Base-by-base conservation (phyloP, 2,888 invertebrate species). In the Drosophila infuscata region DNA sequence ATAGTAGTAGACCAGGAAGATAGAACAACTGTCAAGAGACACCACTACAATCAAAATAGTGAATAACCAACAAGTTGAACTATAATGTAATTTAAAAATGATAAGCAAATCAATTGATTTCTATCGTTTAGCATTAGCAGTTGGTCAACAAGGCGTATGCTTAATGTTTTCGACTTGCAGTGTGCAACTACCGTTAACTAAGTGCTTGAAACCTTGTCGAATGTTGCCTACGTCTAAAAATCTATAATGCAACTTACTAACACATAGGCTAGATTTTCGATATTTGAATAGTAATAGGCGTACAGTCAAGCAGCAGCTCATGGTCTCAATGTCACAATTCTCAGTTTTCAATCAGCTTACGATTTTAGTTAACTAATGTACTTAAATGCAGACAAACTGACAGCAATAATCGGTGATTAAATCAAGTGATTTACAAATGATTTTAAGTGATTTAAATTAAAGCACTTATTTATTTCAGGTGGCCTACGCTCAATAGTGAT, bases 101-200 rank as follows among this genome's bases (percentile, higher is more conserved):
- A 43, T 36, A 30, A 57, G 20, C 9, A 60, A 49, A 25, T 25
- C 33, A 41, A 12, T 41, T n/a, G 8, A 38, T 9, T 63, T 53
- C 32, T 32, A 36, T 36, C 3, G 46, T 20, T 49, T 15, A 9
- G 5, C 36, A 30, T n/a, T 30, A 20, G 30, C 48, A 35, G 30
- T 48, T 30, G 61, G 30, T 11, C 54, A 62, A 65, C 70, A 52
- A 53, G 70, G 67, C 79, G 74, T 82, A 74, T 79, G 67, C 52
- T 53, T 65, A 53, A 74, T 67, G 35, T 65, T 46, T 43, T 8
- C 6, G 29, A 56, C 35, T 66, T 46, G 52, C 60, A 72, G 38
- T 64, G 64, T 29, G 29, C 41, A 64, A 58, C 54, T 65, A 41
- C 49, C 35, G 43, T 20, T 54, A 51, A 35, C 17, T 41, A 52